A percentile compares a stretch with the other conserved stretches of the same genome.
Evolutionary conservation across 2,888 invertebrate species (phyloP).

Genomic region (Oxycera nigricornis): DNA sequence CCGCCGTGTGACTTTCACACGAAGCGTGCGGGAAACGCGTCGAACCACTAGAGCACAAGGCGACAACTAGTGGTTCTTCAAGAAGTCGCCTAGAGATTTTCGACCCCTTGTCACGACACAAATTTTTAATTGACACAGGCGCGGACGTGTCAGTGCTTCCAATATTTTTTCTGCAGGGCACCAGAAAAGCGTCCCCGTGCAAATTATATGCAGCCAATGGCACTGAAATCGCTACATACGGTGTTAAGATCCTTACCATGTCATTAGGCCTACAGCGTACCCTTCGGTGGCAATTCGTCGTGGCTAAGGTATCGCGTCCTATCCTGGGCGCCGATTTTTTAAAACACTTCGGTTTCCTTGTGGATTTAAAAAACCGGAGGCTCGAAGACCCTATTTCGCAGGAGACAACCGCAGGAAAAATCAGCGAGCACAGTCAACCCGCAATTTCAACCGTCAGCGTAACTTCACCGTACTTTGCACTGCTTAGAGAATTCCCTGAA

Average conservation of each 20-base stretch:
- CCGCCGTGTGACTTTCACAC: not conserved
- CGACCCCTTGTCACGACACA: not conserved
- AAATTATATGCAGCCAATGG: too few relatives aligned
- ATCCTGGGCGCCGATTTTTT: constrained; percentile 44
- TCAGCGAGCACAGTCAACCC: not conserved
- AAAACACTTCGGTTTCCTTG: constrained; percentile 28
- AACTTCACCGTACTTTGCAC: not conserved
- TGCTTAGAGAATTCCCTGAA: constrained; percentile 7
- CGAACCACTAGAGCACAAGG: not conserved
- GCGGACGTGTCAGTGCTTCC: too few relatives aligned
- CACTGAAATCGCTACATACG: constrained; percentile 23
- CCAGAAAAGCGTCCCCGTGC: too few relatives aligned
- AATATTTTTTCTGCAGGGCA: too few relatives aligned
- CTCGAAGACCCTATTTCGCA: not conserved
- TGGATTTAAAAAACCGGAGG: constrained; percentile 34
- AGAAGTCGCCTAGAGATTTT: not conserved
- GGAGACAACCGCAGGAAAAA: not conserved
- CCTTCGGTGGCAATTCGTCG: constrained; percentile 39
- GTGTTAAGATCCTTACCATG: constrained; percentile 19
- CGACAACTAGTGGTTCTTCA: not conserved
- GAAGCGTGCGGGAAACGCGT: not conserved
- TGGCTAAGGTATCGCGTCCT: constrained; percentile 38
- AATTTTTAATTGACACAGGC: constrained; percentile 36
- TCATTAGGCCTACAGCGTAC: constrained; percentile 42
- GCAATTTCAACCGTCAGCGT: not conserved